Conservation (phyloP, 1,140 invertebrate species). For the Cylas formicarius region DNA sequence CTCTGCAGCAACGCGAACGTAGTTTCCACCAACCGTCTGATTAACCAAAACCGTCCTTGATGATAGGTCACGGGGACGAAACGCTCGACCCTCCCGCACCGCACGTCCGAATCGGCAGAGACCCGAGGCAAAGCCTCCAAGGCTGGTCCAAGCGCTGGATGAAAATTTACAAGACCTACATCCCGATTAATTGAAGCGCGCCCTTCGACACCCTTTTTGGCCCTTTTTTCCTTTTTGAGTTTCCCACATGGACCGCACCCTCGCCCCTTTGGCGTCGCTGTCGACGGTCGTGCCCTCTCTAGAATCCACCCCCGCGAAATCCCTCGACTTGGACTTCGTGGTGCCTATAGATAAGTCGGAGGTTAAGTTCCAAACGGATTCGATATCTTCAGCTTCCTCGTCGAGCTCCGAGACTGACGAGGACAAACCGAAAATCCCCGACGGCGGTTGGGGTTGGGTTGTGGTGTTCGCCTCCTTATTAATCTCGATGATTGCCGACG, state of each 20-base stretch:
- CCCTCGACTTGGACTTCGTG: slow-evolving; percentile 8
- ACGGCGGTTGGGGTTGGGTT: slow-evolving; percentile 81
- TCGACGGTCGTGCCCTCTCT: slow-evolving; percentile 27
- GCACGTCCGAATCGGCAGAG: slow-evolving; percentile 26
- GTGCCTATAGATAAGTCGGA: slow-evolving; percentile 12
- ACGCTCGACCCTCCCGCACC: slow-evolving; percentile 18
- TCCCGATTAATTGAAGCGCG: slow-evolving; percentile 23
- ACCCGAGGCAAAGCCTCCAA: slow-evolving; percentile 31
- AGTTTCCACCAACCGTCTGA: too few relatives aligned
- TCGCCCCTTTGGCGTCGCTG: slow-evolving; percentile 42
- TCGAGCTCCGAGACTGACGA: slow-evolving; percentile 9
- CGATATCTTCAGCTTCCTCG: slow-evolving; percentile 13
- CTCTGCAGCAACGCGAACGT: too few relatives aligned
- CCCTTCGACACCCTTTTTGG: background rate
- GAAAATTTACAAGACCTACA: slow-evolving; percentile 14
- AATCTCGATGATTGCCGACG: slow-evolving; percentile 91
- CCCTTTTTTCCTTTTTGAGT: background rate
- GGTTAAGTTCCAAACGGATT: slow-evolving; percentile 17
- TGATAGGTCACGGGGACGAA: slow-evolving; percentile 26
- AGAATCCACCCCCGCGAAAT: slow-evolving; percentile 22
- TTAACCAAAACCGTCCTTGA: slow-evolving; percentile 33
- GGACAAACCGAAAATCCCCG: slow-evolving; percentile 52
- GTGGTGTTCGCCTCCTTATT: slow-evolving; percentile 78
- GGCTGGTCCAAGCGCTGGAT: slow-evolving; percentile 34
- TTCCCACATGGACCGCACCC: slow-evolving; percentile 4